Conservation (phyloP, 2,888 invertebrate species). For the Habrosyne pyritoides region DNA sequence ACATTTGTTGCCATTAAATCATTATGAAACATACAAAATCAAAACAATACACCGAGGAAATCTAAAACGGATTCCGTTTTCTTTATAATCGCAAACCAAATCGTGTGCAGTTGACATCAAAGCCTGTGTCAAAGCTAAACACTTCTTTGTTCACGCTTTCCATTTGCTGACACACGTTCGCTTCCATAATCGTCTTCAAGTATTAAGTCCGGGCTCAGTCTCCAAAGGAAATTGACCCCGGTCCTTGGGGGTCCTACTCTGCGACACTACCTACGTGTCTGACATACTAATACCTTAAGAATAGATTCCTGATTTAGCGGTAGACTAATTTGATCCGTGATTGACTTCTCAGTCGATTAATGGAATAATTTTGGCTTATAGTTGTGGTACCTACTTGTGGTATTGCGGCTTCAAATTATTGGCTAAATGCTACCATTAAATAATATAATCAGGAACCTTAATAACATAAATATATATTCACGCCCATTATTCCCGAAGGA, state of each 20-base stretch:
- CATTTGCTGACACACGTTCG: slow-evolving; percentile 48
- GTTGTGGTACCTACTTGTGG: background rate
- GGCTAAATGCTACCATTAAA: too few relatives aligned
- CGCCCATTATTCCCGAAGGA: too few relatives aligned
- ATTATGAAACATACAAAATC: background rate
- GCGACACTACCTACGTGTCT: slow-evolving; percentile 48
- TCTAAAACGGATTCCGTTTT: background rate
- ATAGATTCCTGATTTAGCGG: slow-evolving; percentile 31
- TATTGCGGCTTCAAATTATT: too few relatives aligned
- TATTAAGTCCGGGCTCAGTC: slow-evolving; percentile 20
- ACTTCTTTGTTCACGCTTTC: slow-evolving; percentile 37
- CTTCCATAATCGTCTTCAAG: slow-evolving; percentile 43
- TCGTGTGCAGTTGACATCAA: slow-evolving; percentile 36
- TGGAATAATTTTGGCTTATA: background rate
- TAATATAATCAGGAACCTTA: too few relatives aligned
- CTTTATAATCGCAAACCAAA: slow-evolving; percentile 16
- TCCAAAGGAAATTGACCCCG: slow-evolving; percentile 65
- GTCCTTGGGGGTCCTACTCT: slow-evolving; percentile 35
- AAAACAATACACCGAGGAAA: background rate
- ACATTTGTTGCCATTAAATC: too few relatives aligned
- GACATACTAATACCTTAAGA: slow-evolving; percentile 44
- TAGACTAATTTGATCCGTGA: slow-evolving; percentile 48
- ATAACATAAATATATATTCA: too few relatives aligned
- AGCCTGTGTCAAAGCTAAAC: slow-evolving; percentile 10
- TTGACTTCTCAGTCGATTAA: slow-evolving; percentile 30